Conservation (phyloP, 1,140 invertebrate genomes). For the Reticulitermes speratus region DNA sequence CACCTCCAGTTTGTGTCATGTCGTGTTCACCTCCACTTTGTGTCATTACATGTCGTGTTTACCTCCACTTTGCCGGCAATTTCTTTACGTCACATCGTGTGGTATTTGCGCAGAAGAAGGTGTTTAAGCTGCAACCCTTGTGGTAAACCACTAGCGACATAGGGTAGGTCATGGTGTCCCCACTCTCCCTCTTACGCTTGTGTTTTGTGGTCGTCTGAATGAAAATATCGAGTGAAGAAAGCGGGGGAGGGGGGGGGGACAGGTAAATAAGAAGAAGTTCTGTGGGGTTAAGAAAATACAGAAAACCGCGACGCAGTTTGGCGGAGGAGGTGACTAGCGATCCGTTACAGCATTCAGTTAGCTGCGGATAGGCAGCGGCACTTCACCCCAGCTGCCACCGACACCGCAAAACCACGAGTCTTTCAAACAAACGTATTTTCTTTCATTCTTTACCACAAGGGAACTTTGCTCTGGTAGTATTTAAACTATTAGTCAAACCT, state of each 20-base stretch:
- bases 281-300: slow-evolving; percentile 11
- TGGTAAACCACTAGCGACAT: neutral
- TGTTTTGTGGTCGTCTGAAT: neutral
- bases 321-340: neutral
- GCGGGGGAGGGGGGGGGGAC: neutral
- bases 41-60: too few relatives aligned
- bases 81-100: too few relatives aligned
- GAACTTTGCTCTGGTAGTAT: neutral
- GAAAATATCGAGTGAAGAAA: neutral
- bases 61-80: too few relatives aligned
- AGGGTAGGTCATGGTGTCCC: neutral
- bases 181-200: neutral
- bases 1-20: too few relatives aligned
- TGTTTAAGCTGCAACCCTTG: neutral
- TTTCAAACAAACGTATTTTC: neutral
- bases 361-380: neutral
- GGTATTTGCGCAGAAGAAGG: neutral
- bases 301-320: neutral
- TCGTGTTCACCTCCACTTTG: too few relatives aligned
- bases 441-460: neutral
- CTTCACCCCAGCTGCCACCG: neutral
- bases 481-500: neutral
- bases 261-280: neutral
- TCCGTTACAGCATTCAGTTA: slow-evolving; percentile 6
- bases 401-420: neutral